Conservation (phyloP, 2,797 vertebrate species). For the Ctenopoma multispine region DNA sequence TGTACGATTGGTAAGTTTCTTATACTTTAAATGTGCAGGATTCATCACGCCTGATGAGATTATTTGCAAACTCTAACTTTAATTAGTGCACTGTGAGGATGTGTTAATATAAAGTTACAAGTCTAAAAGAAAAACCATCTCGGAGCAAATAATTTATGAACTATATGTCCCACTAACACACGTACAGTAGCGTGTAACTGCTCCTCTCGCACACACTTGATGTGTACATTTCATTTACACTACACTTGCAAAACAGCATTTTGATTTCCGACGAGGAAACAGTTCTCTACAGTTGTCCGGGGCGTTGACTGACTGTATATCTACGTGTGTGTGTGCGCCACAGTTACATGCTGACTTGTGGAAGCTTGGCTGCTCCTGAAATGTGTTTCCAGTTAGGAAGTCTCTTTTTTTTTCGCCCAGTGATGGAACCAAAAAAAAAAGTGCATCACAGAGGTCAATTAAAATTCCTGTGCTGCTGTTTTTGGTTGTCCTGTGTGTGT, state of each 20-base stretch:
- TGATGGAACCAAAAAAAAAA: constrained; percentile 66
- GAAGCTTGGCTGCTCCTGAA: constrained; percentile 68
- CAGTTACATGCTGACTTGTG: constrained; percentile 74
- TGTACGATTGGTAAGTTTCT: neutral
- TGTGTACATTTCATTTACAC: constrained; percentile 9
- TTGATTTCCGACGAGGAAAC: constrained; percentile 59
- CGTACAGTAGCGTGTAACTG: neutral
- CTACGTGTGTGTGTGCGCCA: constrained; percentile 31
- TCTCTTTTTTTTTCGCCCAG: constrained; percentile 60
- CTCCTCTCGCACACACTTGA: neutral
- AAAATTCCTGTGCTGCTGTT: constrained; percentile 75
- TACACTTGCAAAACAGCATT: constrained; percentile 30
- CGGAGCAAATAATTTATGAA: neutral
- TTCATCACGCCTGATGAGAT: neutral
- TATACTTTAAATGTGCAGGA: neutral
- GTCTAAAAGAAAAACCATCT: neutral
- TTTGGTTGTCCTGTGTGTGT: constrained; percentile 49
- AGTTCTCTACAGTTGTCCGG: constrained; percentile 38
- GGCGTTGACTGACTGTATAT: constrained; percentile 73
- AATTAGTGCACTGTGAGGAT: neutral
- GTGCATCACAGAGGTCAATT: constrained; percentile 72
- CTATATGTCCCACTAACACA: neutral
- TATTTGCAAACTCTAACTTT: neutral
- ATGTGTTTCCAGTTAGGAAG: constrained; percentile 84
- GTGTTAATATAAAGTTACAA: neutral